Evolutionary conservation across 2,113 vertebrate species (phyloP).

Genomic region (Melanocharis versteri): DNA sequence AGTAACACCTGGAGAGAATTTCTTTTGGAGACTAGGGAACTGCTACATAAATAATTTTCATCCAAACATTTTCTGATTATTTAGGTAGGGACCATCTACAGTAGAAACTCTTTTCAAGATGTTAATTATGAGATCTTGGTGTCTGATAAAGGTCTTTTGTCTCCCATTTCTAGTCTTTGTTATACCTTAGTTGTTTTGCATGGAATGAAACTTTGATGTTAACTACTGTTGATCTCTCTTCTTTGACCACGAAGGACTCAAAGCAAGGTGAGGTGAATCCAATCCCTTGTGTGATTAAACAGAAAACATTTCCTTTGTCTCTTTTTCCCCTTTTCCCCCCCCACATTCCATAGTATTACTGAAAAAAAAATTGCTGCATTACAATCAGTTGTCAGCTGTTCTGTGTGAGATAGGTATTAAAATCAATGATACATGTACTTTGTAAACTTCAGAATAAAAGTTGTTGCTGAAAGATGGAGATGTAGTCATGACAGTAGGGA

Average conservation of each 20-base stretch:
- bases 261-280: neutral
- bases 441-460: neutral
- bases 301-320: neutral
- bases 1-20: neutral
- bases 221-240: neutral
- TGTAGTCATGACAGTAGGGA: neutral
- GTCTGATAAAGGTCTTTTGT: neutral
- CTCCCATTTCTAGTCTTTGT: neutral
- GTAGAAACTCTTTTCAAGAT: neutral
- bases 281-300: neutral
- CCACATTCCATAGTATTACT: neutral
- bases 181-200: neutral
- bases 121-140: neutral
- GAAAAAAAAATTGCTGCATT: neutral
- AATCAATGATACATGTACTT: neutral
- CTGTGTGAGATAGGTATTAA: neutral
- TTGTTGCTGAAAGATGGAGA: neutral
- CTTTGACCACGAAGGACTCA: neutral
- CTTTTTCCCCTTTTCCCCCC: accelerated
- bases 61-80: neutral
- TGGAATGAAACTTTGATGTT: neutral
- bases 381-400: neutral
- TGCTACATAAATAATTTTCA: neutral
- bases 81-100: neutral
- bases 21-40: neutral